Evolutionary conservation across 2,888 invertebrate species (phyloP), one percentile per base, ranked within the genome.

Genomic region (Caenorhabditis becei): DNA sequence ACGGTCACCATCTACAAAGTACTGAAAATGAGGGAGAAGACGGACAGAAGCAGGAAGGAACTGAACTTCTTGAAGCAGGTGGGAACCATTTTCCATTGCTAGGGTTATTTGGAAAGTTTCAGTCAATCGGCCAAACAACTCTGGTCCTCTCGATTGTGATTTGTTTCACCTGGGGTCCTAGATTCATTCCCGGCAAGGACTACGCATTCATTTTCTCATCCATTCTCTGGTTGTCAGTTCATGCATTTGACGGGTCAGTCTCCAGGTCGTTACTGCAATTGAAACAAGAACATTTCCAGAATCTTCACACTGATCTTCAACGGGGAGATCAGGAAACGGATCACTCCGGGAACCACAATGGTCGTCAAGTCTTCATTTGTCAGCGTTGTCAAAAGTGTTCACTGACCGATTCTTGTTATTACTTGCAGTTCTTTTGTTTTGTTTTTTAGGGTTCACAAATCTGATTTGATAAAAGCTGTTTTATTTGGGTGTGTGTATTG

Each of bases 191-290:
- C 1, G 63, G 54, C 14, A 62, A 18, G 24, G 63, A 72, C 3
- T 63, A 63, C 35, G 20, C 72, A 7, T 74, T 74, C 37, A 51
- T 74, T 26, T 65, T 74, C 44, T 74, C 72, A 16, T 74, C 72
- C 0, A 74, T 74, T 37, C 58, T 74, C 4, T 74, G 72, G 72
- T 24, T 35, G 3, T 56, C 65, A 20, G 72, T 74, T 0, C 72
- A 74, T 20, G 23, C 37, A 11, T 74, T 74, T 37, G 72, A 74
- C 26, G 72, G 72, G 72, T 65, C 49, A 47, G 20, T 20, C 0
- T 7, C 8, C 10, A 44, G 28, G 7, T 28, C 16, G 24, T 16
- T 16, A 47, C n/a, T 14, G 14, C 20, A n/a, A n/a, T n/a, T n/a
- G 10, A 37, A 41, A 32, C 28, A 10, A 26, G 11, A 18, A n/a